phyloP scores from a whole-genome alignment of 2,888 invertebrate species.

The Idaea aversata region DNA sequence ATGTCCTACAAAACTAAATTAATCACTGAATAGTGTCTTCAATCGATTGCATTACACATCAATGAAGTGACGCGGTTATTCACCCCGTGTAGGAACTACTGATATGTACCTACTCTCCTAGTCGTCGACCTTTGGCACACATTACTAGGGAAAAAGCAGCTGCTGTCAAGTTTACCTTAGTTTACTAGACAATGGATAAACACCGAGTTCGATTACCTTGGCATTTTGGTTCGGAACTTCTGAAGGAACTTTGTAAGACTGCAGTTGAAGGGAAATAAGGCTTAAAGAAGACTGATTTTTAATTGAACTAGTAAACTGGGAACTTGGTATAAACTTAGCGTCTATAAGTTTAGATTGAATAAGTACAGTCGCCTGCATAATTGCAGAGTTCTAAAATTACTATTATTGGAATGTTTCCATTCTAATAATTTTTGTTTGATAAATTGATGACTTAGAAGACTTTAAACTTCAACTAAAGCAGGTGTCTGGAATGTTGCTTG shows the following conservation, averaged over 20 bases:
- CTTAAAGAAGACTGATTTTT: too few relatives aligned
- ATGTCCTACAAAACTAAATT: conserved; percentile 9
- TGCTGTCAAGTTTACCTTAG: conserved; percentile 57
- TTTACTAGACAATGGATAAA: conserved; percentile 42
- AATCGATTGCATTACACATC: conserved; percentile 39
- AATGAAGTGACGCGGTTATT: conserved; percentile 36
- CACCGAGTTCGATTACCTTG: conserved; percentile 42
- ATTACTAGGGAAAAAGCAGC: conserved; percentile 37
- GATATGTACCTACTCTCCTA: conserved; percentile 27
- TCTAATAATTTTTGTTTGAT: too few relatives aligned
- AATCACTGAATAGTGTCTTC: conserved; percentile 18
- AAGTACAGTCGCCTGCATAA: too few relatives aligned
- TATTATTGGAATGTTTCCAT: too few relatives aligned
- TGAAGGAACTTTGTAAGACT: not conserved
- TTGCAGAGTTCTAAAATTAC: too few relatives aligned
- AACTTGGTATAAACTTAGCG: too few relatives aligned
- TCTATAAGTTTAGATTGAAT: too few relatives aligned
- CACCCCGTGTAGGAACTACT: conserved; percentile 24
- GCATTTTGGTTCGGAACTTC: conserved; percentile 7
- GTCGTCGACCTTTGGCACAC: conserved; percentile 61
- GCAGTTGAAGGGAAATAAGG: not conserved
- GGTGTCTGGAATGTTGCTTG: too few relatives aligned
- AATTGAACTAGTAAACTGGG: too few relatives aligned
- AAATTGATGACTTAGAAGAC: too few relatives aligned
- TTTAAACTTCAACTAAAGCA: too few relatives aligned